These are phyloP conservation scores for Vanacampus margaritifer DNA, from an alignment of 2,113 vertebrate species.

Conservation along the genomic window DNA sequence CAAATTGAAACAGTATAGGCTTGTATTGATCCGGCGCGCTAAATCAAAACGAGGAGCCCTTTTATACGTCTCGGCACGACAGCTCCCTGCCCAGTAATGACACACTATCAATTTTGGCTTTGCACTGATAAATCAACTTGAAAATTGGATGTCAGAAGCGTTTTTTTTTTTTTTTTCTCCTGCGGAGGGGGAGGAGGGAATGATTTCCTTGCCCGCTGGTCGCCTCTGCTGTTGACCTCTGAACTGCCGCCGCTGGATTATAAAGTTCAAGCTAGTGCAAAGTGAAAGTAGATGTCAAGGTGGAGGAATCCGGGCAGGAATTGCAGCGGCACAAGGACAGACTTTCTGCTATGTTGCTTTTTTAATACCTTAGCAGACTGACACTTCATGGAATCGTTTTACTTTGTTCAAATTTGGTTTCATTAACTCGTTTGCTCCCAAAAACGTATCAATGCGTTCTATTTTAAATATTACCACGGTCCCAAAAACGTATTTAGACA, in stretches of 20 bases:
- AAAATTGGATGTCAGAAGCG: conserved; percentile 97
- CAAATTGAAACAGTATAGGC: conserved; percentile 99
- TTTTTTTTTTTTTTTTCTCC: conserved; percentile 80
- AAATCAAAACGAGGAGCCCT: conserved; percentile 90
- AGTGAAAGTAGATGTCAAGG: conserved; percentile 80
- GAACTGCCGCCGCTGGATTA: conserved; percentile 89
- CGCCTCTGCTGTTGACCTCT: conserved; percentile 83
- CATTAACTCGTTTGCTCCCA: no score
- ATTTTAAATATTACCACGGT: no score
- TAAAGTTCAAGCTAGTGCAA: conserved; percentile 83
- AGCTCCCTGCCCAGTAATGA: conserved; percentile 87
- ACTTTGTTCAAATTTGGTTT: no score
- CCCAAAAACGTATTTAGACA: no score
- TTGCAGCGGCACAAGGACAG: neutral
- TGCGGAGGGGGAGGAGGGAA: conserved; percentile 57
- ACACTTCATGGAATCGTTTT: neutral
- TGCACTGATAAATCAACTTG: conserved; percentile 99
- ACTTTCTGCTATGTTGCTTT: neutral
- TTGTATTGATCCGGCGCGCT: conserved; percentile 91
- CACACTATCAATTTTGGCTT: conserved; percentile 99
- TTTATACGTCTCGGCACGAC: conserved; percentile 92
- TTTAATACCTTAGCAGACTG: neutral
- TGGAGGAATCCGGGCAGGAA: conserved; percentile 70
- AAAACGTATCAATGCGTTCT: no score
- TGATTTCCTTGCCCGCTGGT: conserved; percentile 85